These are phyloP conservation scores for Epirrita christyi DNA, from an alignment of 2,888 invertebrate genomes.

Conservation along the genomic window DNA sequence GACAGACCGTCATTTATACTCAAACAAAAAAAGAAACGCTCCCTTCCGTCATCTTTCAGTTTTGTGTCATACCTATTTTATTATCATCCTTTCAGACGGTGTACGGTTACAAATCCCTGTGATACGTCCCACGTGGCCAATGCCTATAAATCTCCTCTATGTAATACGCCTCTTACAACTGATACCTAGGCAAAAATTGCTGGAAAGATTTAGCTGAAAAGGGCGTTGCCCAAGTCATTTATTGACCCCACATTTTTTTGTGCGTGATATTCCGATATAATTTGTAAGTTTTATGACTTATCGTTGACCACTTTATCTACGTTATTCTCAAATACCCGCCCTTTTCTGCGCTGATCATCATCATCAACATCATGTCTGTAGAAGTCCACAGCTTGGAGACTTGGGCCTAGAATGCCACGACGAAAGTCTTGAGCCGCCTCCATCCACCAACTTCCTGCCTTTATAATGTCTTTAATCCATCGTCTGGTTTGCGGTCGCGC, in stretches of 20 bases:
- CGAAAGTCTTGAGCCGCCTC: no score
- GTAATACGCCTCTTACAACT: constrained; percentile 45
- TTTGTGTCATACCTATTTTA: neutral
- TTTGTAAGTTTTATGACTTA: constrained; percentile 4
- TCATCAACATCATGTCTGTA: no score
- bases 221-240: constrained; percentile 30
- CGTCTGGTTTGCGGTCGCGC: no score
- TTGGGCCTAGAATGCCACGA: no score
- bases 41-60: neutral
- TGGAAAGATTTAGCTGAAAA: constrained; percentile 37
- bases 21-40: no score
- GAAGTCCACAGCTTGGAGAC: no score
- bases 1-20: no score
- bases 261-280: constrained; percentile 19
- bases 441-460: no score
- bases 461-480: no score
- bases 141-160: constrained; percentile 60
- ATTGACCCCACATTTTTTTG: constrained; percentile 26
- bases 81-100: constrained; percentile 10
- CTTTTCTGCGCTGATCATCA: no score
- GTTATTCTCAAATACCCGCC: no score
- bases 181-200: constrained; percentile 47
- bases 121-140: constrained; percentile 54
- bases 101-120: constrained; percentile 58
- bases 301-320: neutral